Percentiles rank a stretch among this genome's conserved stretches.
These are phyloP conservation scores for Dascyllus trimaculatus DNA, from an alignment of 2,113 vertebrate genomes.

Conservation along the genomic window DNA sequence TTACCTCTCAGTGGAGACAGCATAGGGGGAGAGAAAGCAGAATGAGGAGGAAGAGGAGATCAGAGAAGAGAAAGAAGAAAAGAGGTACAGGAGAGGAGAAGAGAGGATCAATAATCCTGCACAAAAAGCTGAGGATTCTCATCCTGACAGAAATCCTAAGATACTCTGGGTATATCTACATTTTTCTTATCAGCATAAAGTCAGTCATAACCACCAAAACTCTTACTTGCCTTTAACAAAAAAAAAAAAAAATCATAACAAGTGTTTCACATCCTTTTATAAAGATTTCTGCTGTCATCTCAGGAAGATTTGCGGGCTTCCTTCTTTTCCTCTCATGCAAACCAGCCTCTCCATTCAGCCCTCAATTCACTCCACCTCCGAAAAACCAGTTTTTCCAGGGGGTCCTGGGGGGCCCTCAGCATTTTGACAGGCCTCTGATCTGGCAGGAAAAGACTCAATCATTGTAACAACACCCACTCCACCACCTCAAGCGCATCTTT, in stretches of 20 bases:
- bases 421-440: constrained; percentile 78
- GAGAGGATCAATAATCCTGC: constrained; percentile 64
- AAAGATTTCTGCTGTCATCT: constrained; percentile 1
- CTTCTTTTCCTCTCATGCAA: constrained; percentile 20
- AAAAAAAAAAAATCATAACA: not conserved
- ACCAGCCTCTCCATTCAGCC: constrained; percentile 27
- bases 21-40: constrained; percentile 36
- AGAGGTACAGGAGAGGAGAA: constrained; percentile 10
- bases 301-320: constrained; percentile 29
- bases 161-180: not conserved
- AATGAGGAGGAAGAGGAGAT: constrained; percentile 50
- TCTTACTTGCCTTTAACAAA: not conserved
- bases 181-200: not conserved
- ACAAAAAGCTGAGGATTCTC: constrained; percentile 16
- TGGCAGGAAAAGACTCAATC: constrained; percentile 79
- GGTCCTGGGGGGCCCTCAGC: constrained; percentile 63
- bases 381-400: constrained; percentile 66
- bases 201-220: not conserved
- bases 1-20: constrained; percentile 66
- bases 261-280: not conserved
- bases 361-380: constrained; percentile 45
- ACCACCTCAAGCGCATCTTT: constrained; percentile 56
- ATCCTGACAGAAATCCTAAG: constrained; percentile 10
- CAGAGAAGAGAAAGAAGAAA: constrained; percentile 34
- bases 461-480: constrained; percentile 75